Percentiles rank a stretch among this genome's conserved stretches.
Evolutionary conservation across 2,113 vertebrate genomes (phyloP).

Genomic region (Hemicordylus capensis): DNA sequence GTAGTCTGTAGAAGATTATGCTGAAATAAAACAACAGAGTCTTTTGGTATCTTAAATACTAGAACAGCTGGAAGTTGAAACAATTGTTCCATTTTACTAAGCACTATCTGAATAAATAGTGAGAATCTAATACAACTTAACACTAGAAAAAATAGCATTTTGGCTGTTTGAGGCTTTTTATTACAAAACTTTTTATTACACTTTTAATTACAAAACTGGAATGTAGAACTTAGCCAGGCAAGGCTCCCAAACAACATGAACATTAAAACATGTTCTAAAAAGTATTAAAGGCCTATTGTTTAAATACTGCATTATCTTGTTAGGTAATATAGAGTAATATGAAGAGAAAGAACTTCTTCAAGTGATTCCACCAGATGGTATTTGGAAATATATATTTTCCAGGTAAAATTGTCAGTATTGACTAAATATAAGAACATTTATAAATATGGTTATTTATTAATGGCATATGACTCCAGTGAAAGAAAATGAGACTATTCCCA

Average conservation of each 20-base stretch:
- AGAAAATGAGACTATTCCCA: neutral
- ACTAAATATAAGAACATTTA: neutral
- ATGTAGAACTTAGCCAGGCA: neutral
- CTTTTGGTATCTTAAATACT: too few relatives aligned
- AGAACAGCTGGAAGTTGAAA: neutral
- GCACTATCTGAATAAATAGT: neutral
- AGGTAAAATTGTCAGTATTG: neutral
- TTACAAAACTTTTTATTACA: too few relatives aligned
- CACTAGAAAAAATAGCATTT: neutral
- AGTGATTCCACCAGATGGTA: neutral
- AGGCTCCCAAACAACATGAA: neutral
- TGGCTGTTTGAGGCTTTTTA: neutral
- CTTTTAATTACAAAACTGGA: neutral
- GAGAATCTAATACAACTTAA: neutral
- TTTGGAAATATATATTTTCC: too few relatives aligned
- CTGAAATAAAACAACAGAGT: too few relatives aligned
- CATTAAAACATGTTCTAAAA: neutral
- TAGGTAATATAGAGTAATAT: neutral
- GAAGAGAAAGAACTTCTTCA: neutral
- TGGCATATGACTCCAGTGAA: neutral
- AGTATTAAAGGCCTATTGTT: neutral
- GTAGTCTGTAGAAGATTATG: too few relatives aligned
- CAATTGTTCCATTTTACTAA: neutral
- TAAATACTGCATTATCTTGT: neutral
- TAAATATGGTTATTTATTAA: neutral